A percentile compares a stretch with the other conserved stretches of the same genome.
Conservation (phyloP, 1,140 invertebrate genomes). For the Liolophura sinensis region DNA sequence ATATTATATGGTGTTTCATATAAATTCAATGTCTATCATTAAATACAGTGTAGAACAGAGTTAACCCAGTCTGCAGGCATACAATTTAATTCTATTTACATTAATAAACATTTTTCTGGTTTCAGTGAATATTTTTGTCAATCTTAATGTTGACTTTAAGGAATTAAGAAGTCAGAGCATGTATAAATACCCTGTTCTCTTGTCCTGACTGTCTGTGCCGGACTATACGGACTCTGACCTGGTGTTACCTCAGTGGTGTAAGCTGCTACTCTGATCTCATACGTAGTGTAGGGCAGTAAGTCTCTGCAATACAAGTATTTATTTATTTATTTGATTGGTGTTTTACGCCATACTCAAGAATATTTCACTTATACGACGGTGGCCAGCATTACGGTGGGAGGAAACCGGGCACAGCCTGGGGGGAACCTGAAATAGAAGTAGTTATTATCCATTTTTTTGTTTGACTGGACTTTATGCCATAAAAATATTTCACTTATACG, state of each 20-base stretch:
- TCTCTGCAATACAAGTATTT: constrained; percentile 15
- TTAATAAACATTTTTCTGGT: not conserved
- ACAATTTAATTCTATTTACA: not conserved
- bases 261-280: constrained; percentile 29
- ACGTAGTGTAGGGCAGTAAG: constrained; percentile 29
- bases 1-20: not conserved
- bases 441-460: no score
- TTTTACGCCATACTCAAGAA: no score
- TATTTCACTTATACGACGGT: no score
- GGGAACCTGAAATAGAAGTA: no score
- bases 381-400: no score
- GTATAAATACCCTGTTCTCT: constrained; percentile 28
- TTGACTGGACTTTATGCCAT: no score
- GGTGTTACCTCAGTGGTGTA: constrained; percentile 22
- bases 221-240: constrained; percentile 28
- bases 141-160: not conserved
- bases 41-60: not conserved
- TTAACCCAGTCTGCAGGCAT: not conserved
- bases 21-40: not conserved
- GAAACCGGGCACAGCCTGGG: no score
- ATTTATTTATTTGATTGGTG: no score
- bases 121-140: not conserved
- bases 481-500: no score
- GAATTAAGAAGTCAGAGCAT: not conserved
- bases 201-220: constrained; percentile 22